A percentile compares a stretch with the other conserved stretches of the same genome.
phyloP scores from a whole-genome alignment of 1,140 invertebrate species.

The Drosophila biarmipes region DNA sequence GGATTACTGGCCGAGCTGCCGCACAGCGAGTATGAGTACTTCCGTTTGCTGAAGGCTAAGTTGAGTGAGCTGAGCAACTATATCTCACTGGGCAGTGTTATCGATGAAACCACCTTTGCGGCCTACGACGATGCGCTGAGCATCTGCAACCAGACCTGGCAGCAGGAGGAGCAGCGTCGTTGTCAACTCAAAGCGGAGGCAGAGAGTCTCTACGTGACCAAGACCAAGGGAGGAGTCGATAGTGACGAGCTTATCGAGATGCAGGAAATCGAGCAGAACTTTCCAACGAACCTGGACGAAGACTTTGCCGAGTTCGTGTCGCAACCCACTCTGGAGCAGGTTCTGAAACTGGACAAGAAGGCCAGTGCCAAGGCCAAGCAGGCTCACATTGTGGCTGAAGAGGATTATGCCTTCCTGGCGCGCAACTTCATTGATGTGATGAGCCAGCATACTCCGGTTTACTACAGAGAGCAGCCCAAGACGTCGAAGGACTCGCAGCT shows the following conservation, averaged over 20 bases:
- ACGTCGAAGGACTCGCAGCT: constrained; percentile 22
- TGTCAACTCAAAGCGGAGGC: constrained; percentile 89
- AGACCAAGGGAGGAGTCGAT: constrained; percentile 87
- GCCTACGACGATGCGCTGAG: constrained; percentile 85
- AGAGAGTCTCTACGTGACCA: constrained; percentile 92
- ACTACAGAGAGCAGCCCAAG: constrained; percentile 35
- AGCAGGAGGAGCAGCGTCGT: constrained; percentile 89
- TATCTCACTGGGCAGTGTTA: constrained; percentile 45
- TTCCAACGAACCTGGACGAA: constrained; percentile 90
- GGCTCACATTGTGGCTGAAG: constrained; percentile 66
- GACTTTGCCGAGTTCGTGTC: constrained; percentile 89
- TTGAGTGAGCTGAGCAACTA: constrained; percentile 87
- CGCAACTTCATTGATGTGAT: constrained; percentile 73
- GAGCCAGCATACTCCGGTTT: constrained; percentile 56
- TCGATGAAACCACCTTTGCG: constrained; percentile 85
- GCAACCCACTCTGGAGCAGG: constrained; percentile 78
- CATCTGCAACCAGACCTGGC: constrained; percentile 89
- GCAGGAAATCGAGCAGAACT: constrained; percentile 89
- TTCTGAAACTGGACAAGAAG: constrained; percentile 63
- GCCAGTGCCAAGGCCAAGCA: constrained; percentile 51
- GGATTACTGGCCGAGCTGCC: constrained; percentile 58
- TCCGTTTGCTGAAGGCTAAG: constrained; percentile 87
- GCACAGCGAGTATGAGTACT: constrained; percentile 72
- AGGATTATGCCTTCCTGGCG: constrained; percentile 74
- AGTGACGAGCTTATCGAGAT: constrained; percentile 91